These are phyloP conservation scores for Onychomys torridus DNA, from an alignment of 2,797 vertebrate species.

Conservation along the genomic window DNA sequence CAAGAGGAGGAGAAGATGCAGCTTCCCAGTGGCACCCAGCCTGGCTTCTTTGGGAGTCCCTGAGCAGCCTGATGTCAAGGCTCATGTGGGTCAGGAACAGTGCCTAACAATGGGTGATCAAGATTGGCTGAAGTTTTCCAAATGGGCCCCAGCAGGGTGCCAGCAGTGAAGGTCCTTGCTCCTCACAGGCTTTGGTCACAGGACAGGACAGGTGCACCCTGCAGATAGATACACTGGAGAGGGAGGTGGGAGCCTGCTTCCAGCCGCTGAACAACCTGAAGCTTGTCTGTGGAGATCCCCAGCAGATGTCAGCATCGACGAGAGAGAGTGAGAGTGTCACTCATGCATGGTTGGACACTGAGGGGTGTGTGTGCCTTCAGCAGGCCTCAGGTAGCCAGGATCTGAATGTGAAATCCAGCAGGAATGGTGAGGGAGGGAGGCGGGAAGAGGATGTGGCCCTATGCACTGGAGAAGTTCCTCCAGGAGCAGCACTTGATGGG, in stretches of 20 bases:
- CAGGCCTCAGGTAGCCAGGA: background rate
- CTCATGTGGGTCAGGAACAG: accelerated
- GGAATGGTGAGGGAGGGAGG: slow-evolving; percentile 66
- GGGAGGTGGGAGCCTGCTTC: slow-evolving; percentile 30
- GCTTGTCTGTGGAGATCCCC: slow-evolving; percentile 11
- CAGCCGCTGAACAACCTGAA: slow-evolving; percentile 60
- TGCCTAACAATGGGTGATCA: accelerated
- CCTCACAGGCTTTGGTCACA: background rate
- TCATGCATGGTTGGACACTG: slow-evolving; percentile 80
- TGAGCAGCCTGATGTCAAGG: accelerated
- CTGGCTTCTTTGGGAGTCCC: accelerated
- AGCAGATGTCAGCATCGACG: background rate
- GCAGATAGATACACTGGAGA: slow-evolving; percentile 15
- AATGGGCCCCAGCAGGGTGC: accelerated
- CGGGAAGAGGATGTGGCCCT: background rate
- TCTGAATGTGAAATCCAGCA: slow-evolving; percentile 75
- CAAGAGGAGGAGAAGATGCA: background rate
- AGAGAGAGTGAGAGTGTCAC: slow-evolving; percentile 84
- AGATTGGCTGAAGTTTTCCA: background rate
- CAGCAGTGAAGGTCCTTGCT: background rate
- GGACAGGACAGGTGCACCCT: accelerated
- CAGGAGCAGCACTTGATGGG: accelerated
- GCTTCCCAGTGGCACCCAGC: background rate
- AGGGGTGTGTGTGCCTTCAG: slow-evolving; percentile 81
- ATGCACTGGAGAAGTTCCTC: background rate